Evolutionary conservation across 2,113 vertebrate species (phyloP), one percentile per base, ranked within the genome.

Genomic region (Benitochromis conjunctus): DNA sequence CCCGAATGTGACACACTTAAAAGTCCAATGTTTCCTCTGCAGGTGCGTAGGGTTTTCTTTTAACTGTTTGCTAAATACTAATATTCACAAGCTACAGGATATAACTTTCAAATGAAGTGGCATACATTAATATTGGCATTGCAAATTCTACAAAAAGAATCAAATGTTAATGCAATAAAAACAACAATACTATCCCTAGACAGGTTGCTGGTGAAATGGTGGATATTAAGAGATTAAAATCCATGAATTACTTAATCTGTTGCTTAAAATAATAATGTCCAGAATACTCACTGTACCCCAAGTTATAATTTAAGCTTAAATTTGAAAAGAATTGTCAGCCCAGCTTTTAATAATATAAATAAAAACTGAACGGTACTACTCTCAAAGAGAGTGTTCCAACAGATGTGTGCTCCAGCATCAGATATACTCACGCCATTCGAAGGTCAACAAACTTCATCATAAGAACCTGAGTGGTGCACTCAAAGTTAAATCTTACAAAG

Each of bases 401-500:
- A 54, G 26, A 38, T 29, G 9, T 13, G 24, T 21, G 4, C 46
- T 77, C 38, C 66, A 71, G 14, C 21, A 3, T 29, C 69, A 74
- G 9, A n/a, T 55, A 55, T 4, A 19, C 5, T 56, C 14, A 1
- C 62, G 53, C 57, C 51, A 38, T 77, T 29, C 26, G 2, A 21
- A 62, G 88, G 89, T 74, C 82, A 77, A 51, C 60, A 12, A 83
- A 48, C 43, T 53, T 79, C 62, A 62, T 4, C 5, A 60, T 1
- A 19, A 55, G 48, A 80, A 48, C 76, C 86, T 7, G 41, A 64
- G 36, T 2, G 11, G n/a, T 21, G 54, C 8, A 6, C 34, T 85
- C 56, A 79, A 85, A 80, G 80, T 89, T 11, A 86, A 54, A 60
- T 11, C 21, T 62, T 34, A 46, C 54, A 79, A 43, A 51, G 81